phyloP scores from a whole-genome alignment of 2,113 vertebrate genomes.

The Corydoras sp. region DNA sequence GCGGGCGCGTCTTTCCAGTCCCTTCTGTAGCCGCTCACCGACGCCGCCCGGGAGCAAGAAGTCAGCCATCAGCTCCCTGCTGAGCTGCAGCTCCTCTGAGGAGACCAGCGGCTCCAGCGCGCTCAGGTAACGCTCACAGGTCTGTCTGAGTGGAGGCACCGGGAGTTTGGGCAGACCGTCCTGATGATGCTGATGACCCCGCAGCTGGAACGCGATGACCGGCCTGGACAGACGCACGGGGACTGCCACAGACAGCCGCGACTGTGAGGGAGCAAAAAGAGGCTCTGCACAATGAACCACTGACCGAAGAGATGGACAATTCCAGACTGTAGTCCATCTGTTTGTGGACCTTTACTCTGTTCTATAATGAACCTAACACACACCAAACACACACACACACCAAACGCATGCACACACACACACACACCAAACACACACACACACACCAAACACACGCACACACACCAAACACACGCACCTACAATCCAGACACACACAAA shows the following conservation, averaged over 20 bases:
- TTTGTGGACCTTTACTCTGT: no score
- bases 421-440: no score
- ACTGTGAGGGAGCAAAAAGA: slow-evolving; percentile 52
- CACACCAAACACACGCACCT: no score
- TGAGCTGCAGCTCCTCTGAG: slow-evolving; percentile 81
- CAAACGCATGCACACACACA: no score
- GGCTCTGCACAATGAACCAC: not conserved
- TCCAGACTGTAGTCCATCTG: no score
- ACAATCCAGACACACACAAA: no score
- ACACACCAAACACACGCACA: no score
- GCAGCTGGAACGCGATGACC: slow-evolving; percentile 57
- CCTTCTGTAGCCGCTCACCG: slow-evolving; percentile 87
- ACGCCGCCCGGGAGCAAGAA: slow-evolving; percentile 77
- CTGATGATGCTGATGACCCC: slow-evolving; percentile 71
- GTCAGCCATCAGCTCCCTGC: slow-evolving; percentile 72
- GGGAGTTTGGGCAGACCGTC: slow-evolving; percentile 65
- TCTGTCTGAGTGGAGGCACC: slow-evolving; percentile 77
- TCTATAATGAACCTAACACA: not conserved
- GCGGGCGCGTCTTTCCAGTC: slow-evolving; percentile 79
- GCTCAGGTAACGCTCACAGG: slow-evolving; percentile 77
- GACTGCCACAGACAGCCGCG: slow-evolving; percentile 61
- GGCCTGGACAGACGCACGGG: slow-evolving; percentile 70
- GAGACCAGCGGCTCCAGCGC: slow-evolving; percentile 81
- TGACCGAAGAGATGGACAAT: no score
- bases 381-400: not conserved